These are phyloP conservation scores for Diplodus puntazzo DNA, from an alignment of 2,797 vertebrate genomes.

Conservation along the genomic window DNA sequence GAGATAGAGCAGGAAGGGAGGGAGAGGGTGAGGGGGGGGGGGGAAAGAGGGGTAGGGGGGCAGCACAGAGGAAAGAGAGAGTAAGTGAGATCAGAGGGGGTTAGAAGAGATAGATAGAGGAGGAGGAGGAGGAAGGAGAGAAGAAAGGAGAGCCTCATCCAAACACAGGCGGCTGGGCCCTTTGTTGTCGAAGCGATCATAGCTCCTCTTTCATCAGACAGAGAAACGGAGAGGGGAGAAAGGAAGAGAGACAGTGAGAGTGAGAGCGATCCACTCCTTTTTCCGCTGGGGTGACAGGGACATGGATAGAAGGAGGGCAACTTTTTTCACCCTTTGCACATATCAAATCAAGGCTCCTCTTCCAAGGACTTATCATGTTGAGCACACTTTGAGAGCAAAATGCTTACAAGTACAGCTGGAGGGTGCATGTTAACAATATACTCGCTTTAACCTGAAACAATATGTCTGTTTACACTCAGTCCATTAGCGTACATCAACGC, in stretches of 20 bases:
- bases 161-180: slow-evolving; percentile 83
- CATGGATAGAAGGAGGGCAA: slow-evolving; percentile 77
- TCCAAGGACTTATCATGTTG: slow-evolving; percentile 74
- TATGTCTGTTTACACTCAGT: slow-evolving; percentile 56
- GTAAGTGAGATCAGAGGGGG: slow-evolving; percentile 79
- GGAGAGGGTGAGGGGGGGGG: slow-evolving; percentile 34
- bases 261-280: slow-evolving; percentile 79
- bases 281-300: slow-evolving; percentile 81
- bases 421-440: slow-evolving; percentile 45
- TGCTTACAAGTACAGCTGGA: slow-evolving; percentile 49
- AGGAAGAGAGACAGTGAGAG: slow-evolving; percentile 76
- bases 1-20: slow-evolving; percentile 78
- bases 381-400: slow-evolving; percentile 67
- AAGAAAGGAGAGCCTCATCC: slow-evolving; percentile 86
- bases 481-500: slow-evolving; percentile 41
- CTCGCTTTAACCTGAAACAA: slow-evolving; percentile 61
- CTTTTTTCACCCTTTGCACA: slow-evolving; percentile 74
- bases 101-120: slow-evolving; percentile 79
- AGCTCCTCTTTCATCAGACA: slow-evolving; percentile 87
- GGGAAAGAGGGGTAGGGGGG: neutral
- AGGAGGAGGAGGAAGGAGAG: slow-evolving; percentile 85
- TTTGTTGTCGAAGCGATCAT: slow-evolving; percentile 89
- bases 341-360: slow-evolving; percentile 74
- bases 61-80: slow-evolving; percentile 67
- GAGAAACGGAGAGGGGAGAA: slow-evolving; percentile 78